Evolutionary conservation across 2,113 vertebrate species (phyloP), one percentile per base, ranked within the genome.

Genomic region (Pseudopipra pipra): DNA sequence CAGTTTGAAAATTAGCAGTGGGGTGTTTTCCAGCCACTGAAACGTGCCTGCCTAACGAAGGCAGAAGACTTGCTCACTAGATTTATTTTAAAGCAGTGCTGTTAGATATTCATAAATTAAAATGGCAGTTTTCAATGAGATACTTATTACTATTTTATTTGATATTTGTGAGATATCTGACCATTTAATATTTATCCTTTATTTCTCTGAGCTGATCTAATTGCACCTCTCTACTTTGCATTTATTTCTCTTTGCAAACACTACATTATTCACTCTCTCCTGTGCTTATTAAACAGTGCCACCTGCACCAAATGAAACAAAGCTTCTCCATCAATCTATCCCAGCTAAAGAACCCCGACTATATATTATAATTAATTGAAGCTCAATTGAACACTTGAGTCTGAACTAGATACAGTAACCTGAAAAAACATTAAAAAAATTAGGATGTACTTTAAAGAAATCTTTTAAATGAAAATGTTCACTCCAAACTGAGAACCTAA

Each of bases 221-320:
- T 98, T 98, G 97, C 97, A 97, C 93, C 88, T 96, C 97, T 98
- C 97, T 97, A 97, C 97, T 98, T 98, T 98, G 97, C 97, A 98
- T 98, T 97, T 98, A 98, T 97, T 98, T 98, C 97, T 98, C 97
- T 97, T 98, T 98, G 96, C 97, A 96, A 97, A 97, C 96, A 97
- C 97, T 98, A 97, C 98, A 98, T 97, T 98, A 98, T 97, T 97
- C 97, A 97, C 96, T 98, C 97, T 98, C 96, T 97, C 96, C 93
- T 97, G 95, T 98, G 98, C 98, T 98, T 98, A 98, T 98, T 98
- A 98, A 98, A 98, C 97, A 97, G 97, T 98, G 97, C 98, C 98
- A 98, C 98, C 97, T 98, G 98, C 98, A 98, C 97, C 97, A 98
- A 97, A 97, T 98, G 97, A 97, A 97, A 98, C 97, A 98, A 98